Evolutionary conservation across 1,140 invertebrate genomes (phyloP).

Genomic region (Lordiphosa stackelbergi): DNA sequence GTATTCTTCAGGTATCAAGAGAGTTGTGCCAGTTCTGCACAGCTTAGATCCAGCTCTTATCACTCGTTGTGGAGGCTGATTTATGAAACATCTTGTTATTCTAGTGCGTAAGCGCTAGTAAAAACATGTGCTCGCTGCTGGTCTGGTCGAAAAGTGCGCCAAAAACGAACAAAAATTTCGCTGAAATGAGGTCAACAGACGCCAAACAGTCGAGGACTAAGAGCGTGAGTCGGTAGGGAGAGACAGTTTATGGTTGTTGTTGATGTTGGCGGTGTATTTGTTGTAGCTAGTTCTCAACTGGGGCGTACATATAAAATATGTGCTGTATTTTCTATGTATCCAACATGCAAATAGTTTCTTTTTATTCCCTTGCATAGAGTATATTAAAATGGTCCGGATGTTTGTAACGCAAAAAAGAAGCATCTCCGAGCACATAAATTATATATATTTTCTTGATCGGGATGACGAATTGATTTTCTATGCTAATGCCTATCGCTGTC

Average conservation of each 20-base stretch:
- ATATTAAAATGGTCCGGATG: no score
- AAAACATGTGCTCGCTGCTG: neutral
- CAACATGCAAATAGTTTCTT: neutral
- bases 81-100: slow-evolving; percentile 3
- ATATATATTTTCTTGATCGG: no score
- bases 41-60: slow-evolving; percentile 2
- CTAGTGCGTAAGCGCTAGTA: slow-evolving; percentile 8
- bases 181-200: slow-evolving; percentile 72
- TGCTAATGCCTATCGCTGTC: no score
- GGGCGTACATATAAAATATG: neutral
- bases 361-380: no score
- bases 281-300: slow-evolving; percentile 20
- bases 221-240: slow-evolving; percentile 16
- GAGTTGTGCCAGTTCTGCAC: slow-evolving; percentile 1
- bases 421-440: no score
- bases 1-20: neutral
- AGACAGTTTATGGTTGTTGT: slow-evolving; percentile 54
- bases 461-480: no score
- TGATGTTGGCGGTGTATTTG: slow-evolving; percentile 22
- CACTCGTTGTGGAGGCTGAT: slow-evolving; percentile 9
- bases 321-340: slow-evolving; percentile 7
- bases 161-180: slow-evolving; percentile 31
- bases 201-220: slow-evolving; percentile 52
- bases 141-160: slow-evolving; percentile 1
- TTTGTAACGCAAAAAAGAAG: no score